phyloP scores from a whole-genome alignment of 1,140 invertebrate species.

The Bombus sylvicola region DNA sequence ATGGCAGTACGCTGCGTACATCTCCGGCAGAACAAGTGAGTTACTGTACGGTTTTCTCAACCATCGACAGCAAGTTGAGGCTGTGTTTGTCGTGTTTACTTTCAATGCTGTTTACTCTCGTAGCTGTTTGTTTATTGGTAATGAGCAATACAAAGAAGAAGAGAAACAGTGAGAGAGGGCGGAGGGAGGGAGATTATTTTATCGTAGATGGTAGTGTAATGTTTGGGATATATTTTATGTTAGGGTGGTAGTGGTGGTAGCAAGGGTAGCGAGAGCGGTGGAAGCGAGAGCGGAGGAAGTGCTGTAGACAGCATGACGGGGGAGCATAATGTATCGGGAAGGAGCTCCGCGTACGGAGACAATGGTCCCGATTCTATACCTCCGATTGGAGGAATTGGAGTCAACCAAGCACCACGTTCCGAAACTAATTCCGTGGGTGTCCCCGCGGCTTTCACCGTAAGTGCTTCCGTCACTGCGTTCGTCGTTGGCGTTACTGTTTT shows the following conservation, averaged over 20 bases:
- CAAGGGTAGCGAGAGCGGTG: slow-evolving; percentile 91
- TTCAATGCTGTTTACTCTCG: slow-evolving; percentile 10
- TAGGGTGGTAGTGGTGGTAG: slow-evolving; percentile 87
- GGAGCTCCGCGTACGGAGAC: slow-evolving; percentile 94
- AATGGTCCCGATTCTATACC: slow-evolving; percentile 83
- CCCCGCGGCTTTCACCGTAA: slow-evolving; percentile 81
- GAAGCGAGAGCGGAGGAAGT: slow-evolving; percentile 94
- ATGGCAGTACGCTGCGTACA: slow-evolving; percentile 94
- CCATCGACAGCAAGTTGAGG: neutral
- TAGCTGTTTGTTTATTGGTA: slow-evolving; percentile 24
- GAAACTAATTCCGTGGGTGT: slow-evolving; percentile 85
- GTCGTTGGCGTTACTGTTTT: slow-evolving; percentile 21
- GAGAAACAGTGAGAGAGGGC: slow-evolving; percentile 2
- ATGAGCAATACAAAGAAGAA: neutral
- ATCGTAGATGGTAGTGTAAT: slow-evolving; percentile 49
- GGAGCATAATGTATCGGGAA: slow-evolving; percentile 91
- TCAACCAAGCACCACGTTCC: slow-evolving; percentile 75
- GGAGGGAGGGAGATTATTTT: slow-evolving; percentile 2
- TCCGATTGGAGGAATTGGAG: slow-evolving; percentile 77
- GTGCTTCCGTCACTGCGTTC: slow-evolving; percentile 36
- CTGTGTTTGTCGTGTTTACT: neutral
- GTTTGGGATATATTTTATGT: slow-evolving; percentile 60
- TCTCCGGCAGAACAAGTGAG: slow-evolving; percentile 92
- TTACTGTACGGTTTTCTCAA: neutral
- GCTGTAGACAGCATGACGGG: slow-evolving; percentile 95